These are phyloP conservation scores for Poeciliopsis presidionis DNA, from an alignment of 2,797 vertebrate genomes.

Conservation along the genomic window DNA sequence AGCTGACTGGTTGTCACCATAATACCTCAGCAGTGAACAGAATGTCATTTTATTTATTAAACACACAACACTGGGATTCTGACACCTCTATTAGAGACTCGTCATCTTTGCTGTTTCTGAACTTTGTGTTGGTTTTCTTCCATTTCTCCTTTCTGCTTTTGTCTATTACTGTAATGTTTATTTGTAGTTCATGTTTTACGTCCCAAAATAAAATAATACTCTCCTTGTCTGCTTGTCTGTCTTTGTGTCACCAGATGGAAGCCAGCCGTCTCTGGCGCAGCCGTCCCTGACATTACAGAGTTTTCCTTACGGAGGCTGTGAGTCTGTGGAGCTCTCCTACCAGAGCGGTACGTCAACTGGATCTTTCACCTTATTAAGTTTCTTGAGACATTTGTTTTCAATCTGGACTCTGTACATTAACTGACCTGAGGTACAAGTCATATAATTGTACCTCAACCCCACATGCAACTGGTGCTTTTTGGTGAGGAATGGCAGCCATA, in stretches of 20 bases:
- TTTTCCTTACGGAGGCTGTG: slow-evolving; percentile 92
- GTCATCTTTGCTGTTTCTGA: neutral
- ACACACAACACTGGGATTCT: slow-evolving; percentile 18
- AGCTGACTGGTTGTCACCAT: slow-evolving; percentile 8
- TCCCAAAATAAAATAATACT: neutral
- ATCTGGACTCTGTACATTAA: neutral
- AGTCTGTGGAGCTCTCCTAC: slow-evolving; percentile 96
- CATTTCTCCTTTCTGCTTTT: neutral
- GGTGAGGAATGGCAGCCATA: neutral
- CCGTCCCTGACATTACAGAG: slow-evolving; percentile 94
- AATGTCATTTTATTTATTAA: slow-evolving; percentile 13
- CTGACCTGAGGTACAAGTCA: too few relatives aligned
- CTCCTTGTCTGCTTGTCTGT: slow-evolving; percentile 8
- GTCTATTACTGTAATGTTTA: neutral
- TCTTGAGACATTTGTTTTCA: neutral
- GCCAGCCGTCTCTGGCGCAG: slow-evolving; percentile 90
- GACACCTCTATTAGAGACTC: neutral
- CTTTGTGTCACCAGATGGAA: slow-evolving; percentile 83
- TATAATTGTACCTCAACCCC: neutral
- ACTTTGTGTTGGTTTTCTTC: neutral
- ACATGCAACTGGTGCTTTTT: neutral
- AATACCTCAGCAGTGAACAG: neutral
- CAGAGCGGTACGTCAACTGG: slow-evolving; percentile 69
- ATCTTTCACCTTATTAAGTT: neutral
- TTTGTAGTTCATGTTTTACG: neutral